Conservation (phyloP, 2,797 vertebrate genomes). For the Cirrhinus molitorella region DNA sequence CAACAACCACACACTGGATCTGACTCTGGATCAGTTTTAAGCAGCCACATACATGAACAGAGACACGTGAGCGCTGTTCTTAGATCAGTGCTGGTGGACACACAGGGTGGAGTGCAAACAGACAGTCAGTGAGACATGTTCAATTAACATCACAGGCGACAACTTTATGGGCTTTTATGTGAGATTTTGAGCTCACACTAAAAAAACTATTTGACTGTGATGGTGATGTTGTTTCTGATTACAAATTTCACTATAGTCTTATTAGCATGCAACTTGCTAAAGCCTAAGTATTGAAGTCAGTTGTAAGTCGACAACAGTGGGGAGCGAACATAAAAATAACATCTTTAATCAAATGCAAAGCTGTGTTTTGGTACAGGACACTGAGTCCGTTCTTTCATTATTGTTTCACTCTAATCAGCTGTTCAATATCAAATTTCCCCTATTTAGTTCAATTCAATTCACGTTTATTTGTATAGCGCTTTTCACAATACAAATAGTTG, state of each 20-base stretch:
- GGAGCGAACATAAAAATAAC: too few species aligned
- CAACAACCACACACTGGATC: not conserved
- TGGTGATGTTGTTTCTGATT: not conserved
- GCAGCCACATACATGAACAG: not conserved
- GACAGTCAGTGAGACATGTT: slow-evolving; percentile 71
- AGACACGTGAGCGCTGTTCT: not conserved
- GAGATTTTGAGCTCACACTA: slow-evolving; percentile 42
- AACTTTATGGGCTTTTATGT: slow-evolving; percentile 64
- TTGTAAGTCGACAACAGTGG: too few species aligned
- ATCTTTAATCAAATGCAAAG: too few species aligned
- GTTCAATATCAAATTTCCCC: too few species aligned
- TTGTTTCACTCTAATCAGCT: too few species aligned
- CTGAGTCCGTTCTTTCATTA: too few species aligned
- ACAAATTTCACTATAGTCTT: not conserved
- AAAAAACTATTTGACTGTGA: not conserved
- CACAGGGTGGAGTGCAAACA: slow-evolving; percentile 67
- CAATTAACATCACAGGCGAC: slow-evolving; percentile 70
- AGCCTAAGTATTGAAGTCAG: too few species aligned
- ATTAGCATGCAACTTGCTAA: too few species aligned
- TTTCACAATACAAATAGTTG: too few species aligned
- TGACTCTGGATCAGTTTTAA: slow-evolving; percentile 14
- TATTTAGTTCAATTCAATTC: too few species aligned
- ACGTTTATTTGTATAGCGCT: too few species aligned
- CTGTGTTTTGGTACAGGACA: too few species aligned
- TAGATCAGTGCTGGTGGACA: slow-evolving; percentile 49